A percentile compares a stretch with the other conserved stretches of the same genome.
Evolutionary conservation across 2,797 vertebrate species (phyloP).

Genomic region (Myotis pilosus): DNA sequence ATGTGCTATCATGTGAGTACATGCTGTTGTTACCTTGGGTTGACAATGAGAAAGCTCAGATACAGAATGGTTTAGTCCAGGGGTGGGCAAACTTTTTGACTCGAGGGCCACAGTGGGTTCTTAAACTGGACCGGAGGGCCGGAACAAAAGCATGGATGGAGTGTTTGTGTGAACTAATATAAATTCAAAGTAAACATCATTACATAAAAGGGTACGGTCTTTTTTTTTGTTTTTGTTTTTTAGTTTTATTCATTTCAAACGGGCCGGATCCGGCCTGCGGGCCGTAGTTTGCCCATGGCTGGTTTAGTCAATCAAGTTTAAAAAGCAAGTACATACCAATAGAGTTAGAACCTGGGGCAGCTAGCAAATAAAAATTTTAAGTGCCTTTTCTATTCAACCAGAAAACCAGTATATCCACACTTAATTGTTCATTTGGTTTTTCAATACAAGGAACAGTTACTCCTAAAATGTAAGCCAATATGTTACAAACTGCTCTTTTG

Average conservation of each 20-base stretch:
- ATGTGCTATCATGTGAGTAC: neutral
- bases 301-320: neutral
- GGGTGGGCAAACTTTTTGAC: no score
- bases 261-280: no score
- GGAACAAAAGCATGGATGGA: no score
- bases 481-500: neutral
- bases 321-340: neutral
- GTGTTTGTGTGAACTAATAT: no score
- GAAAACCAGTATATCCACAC: neutral
- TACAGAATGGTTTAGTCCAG: neutral
- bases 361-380: neutral
- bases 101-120: no score
- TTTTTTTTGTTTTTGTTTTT: no score
- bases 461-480: constrained; percentile 9
- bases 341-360: neutral
- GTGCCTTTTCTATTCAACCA: neutral
- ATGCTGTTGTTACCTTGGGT: neutral
- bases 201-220: no score
- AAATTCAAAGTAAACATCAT: no score
- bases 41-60: neutral
- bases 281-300: no score
- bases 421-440: neutral
- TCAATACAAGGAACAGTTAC: neutral
- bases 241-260: no score
- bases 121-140: no score